Evolutionary conservation across 2,797 vertebrate species (phyloP).

Genomic region (Characodon lateralis): DNA sequence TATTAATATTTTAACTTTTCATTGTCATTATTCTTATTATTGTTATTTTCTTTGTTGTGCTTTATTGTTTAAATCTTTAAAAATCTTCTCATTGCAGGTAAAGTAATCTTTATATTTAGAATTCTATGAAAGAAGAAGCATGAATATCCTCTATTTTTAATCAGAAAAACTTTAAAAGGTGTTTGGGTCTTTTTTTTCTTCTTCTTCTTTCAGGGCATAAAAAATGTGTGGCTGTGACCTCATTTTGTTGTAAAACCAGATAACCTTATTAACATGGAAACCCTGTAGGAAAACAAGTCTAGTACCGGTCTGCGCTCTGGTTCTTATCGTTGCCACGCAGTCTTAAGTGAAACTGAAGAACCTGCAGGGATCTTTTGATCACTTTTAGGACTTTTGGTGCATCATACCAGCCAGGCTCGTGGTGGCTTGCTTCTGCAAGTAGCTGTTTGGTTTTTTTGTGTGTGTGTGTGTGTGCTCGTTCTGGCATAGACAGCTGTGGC

Average conservation of each 20-base stretch:
- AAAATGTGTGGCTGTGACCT: conserved; percentile 74
- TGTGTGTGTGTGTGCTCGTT: conserved; percentile 19
- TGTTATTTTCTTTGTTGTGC: conserved; percentile 67
- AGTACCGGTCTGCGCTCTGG: conserved; percentile 23
- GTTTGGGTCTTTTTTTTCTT: conserved; percentile 54
- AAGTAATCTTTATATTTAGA: conserved; percentile 78
- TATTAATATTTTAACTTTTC: conserved; percentile 70
- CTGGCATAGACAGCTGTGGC: conserved; percentile 13
- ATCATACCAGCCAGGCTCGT: conserved; percentile 9
- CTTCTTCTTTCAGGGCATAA: conserved; percentile 72
- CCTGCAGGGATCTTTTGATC: conserved; percentile 13
- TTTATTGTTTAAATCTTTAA: conserved; percentile 74
- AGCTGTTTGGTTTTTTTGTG: conserved; percentile 19
- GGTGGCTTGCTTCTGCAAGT: conserved; percentile 7
- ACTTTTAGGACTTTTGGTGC: conserved; percentile 15
- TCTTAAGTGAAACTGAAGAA: conserved; percentile 31
- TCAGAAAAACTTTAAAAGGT: conserved; percentile 73
- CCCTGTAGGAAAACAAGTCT: conserved; percentile 40
- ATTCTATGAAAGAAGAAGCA: conserved; percentile 76
- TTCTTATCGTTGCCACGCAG: conserved; percentile 27
- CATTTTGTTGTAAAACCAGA: conserved; percentile 63
- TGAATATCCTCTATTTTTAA: conserved; percentile 79
- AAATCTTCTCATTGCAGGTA: conserved; percentile 72
- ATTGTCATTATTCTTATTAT: conserved; percentile 72
- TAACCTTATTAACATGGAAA: conserved; percentile 51